Evolutionary conservation across 2,888 invertebrate genomes (phyloP).

Genomic region (Deroplatys truncata): DNA sequence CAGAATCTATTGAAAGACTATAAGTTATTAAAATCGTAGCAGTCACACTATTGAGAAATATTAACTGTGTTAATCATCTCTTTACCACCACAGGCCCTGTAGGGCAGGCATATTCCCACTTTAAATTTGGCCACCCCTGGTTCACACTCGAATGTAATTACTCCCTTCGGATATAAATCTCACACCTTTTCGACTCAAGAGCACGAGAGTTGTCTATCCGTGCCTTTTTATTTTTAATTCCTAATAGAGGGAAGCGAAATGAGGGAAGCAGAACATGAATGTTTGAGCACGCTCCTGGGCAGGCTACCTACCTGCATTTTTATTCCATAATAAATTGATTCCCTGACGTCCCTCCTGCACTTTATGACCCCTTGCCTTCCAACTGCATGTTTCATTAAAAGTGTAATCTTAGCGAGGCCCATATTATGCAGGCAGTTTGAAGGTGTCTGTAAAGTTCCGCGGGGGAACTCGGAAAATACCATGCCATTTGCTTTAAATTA

Average conservation of each 20-base stretch:
- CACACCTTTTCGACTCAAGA: neutral
- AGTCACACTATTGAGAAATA: too few species aligned
- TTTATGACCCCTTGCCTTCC: neutral
- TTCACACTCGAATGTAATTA: neutral
- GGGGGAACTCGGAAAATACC: neutral
- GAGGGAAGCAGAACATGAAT: neutral
- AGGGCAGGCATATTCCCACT: too few species aligned
- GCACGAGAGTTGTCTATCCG: neutral
- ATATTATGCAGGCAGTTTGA: neutral
- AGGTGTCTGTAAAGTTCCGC: neutral
- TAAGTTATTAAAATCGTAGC: too few species aligned
- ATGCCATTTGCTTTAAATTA: neutral
- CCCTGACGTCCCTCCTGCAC: neutral
- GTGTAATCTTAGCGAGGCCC: neutral
- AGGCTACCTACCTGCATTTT: neutral
- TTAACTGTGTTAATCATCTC: too few species aligned
- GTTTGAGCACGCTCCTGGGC: neutral
- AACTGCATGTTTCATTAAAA: constrained; percentile 4
- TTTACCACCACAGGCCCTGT: too few species aligned
- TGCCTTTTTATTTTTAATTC: constrained; percentile 10
- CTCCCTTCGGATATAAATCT: neutral
- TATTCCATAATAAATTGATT: constrained; percentile 13
- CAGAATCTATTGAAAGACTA: too few species aligned
- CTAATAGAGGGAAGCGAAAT: neutral
- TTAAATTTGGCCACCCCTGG: neutral